phyloP scores from a whole-genome alignment of 2,888 invertebrate genomes.

The Lepidocyrtinus sp. region DNA sequence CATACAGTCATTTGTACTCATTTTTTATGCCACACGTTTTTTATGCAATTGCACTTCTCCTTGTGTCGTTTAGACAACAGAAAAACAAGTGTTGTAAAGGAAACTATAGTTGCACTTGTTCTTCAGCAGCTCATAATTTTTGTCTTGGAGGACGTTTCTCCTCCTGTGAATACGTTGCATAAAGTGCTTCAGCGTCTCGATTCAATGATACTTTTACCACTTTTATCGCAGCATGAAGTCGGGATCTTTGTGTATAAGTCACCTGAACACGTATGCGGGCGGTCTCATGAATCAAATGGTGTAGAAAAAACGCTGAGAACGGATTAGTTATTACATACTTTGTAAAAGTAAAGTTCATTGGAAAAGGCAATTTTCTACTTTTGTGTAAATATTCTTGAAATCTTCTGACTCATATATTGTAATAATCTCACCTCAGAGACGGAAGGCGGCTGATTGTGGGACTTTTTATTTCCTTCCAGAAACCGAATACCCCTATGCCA shows the following conservation, averaged over 20 bases:
- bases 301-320: neutral
- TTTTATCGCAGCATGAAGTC: conserved; percentile 59
- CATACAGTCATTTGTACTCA: conserved; percentile 46
- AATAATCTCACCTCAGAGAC: neutral
- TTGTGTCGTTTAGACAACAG: neutral
- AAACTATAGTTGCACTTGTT: conserved; percentile 21
- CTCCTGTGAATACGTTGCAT: conserved; percentile 2
- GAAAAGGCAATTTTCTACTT: neutral
- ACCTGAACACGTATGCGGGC: conserved; percentile 40
- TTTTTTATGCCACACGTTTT: conserved; percentile 35
- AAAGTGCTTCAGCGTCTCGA: conserved; percentile 12
- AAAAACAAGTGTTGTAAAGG: neutral
- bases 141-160: conserved; percentile 30
- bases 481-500: conserved; percentile 53
- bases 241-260: conserved; percentile 37
- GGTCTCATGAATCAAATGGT: conserved; percentile 47
- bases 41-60: neutral
- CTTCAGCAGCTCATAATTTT: conserved; percentile 48
- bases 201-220: conserved; percentile 59
- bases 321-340: no score
- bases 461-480: neutral
- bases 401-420: neutral
- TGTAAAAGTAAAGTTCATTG: neutral
- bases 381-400: neutral
- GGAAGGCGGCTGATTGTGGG: neutral